Evolutionary conservation across 2,797 vertebrate species (phyloP).

Genomic region (Ficedula albicollis): DNA sequence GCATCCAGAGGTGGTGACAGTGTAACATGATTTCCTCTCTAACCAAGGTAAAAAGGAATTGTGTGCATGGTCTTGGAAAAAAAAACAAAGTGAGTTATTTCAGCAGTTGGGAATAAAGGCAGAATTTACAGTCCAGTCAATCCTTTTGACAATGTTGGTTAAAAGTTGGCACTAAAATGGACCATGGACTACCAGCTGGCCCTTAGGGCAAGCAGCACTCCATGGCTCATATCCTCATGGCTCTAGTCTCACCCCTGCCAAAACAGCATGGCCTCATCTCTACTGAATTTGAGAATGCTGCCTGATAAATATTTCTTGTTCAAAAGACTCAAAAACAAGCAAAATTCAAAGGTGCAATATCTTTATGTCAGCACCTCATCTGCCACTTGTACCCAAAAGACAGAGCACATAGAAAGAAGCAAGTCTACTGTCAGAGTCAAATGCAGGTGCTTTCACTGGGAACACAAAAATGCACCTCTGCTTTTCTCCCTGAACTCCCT

Average conservation of each 20-base stretch:
- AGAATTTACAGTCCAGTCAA: neutral
- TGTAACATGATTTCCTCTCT: neutral
- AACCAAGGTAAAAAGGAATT: neutral
- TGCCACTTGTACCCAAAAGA: neutral
- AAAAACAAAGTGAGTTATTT: neutral
- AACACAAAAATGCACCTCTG: neutral
- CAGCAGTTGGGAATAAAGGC: neutral
- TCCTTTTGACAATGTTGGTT: neutral
- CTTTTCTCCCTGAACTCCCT: neutral
- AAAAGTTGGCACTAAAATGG: neutral
- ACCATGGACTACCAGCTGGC: neutral
- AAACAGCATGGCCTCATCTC: neutral
- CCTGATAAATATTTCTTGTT: neutral
- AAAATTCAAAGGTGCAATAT: neutral
- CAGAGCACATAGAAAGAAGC: neutral
- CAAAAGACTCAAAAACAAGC: neutral
- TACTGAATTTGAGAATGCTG: neutral
- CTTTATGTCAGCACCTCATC: neutral
- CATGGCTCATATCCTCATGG: neutral
- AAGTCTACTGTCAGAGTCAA: neutral
- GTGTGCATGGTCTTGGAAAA: neutral
- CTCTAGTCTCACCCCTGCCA: neutral
- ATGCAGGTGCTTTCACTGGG: neutral
- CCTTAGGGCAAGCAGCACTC: neutral
- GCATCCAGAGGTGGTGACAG: rapidly evolving